Base-by-base conservation (phyloP, 2,113 vertebrate species). In the Sakesphorus luctuosus region DNA sequence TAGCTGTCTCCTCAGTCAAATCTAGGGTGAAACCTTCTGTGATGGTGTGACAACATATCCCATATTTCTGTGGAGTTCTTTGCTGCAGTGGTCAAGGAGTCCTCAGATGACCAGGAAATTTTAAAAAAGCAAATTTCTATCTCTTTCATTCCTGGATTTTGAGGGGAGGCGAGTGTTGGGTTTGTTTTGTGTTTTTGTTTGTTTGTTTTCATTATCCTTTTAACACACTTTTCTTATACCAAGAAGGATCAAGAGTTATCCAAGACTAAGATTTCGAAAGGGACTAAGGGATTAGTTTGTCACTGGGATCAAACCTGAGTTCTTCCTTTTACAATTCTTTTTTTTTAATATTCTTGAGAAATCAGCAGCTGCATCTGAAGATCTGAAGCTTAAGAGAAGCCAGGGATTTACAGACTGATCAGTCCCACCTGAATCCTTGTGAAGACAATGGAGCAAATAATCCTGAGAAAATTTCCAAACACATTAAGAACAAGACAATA, bases 91-190 rank as follows among this genome's bases (percentile, higher is more conserved):
- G 66, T 3, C 4, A 47, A 82, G 29, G 18, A 79, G 2, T 40
- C n/a, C 26, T 68, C 31, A 58, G 8, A 5, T 47, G 10, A 62
- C 12, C 18, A 71, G 2, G 8, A 84, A 47, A 78, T 26, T 35
- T 81, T 20, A 5, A 33, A 63, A 49, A 65, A 58, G 0, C 1
- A 63, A 61, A 59, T 67, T 50, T 85, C 28, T 73, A 3, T 38
- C 8, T 84, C 13, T 40, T 31, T 47, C 3, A 62, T 47, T 73
- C 5, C 53, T 65, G 28, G 9, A 5, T 35, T 81, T 63, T 47
- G 7, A 3, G 1, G 2, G 2, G 4, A 52, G 2, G 3, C 1
- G 2, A 2, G 7, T 35, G 3, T 11, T 61, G 7, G 6, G 7
- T 25, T 11, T 7, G 33, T 55, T 36, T n/a, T 29, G 10, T 29